phyloP scores from a whole-genome alignment of 2,797 vertebrate genomes.

The Naso thynnoides region DNA sequence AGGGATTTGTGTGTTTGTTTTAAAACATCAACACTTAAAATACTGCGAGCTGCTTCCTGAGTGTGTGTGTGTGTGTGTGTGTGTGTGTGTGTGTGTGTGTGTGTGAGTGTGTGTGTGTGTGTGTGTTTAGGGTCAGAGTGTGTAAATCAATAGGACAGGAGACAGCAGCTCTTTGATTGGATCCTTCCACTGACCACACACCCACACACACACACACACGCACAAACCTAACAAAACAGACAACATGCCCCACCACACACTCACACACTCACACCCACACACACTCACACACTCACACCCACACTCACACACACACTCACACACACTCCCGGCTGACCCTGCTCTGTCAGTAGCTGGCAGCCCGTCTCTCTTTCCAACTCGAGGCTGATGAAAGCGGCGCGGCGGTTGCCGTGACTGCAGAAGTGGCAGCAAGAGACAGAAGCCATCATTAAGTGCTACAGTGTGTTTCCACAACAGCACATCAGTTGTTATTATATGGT shows the following conservation, averaged over 20 bases:
- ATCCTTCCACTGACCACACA: conserved; percentile 44
- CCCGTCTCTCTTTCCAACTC: not conserved
- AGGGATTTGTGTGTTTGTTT: too few relatives aligned
- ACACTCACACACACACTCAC: conserved; percentile 14
- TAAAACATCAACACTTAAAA: too few relatives aligned
- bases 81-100: not conserved
- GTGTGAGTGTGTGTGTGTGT: not conserved
- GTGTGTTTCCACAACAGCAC: conserved; percentile 67
- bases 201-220: conserved; percentile 27
- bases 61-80: conserved; percentile 8
- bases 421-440: conserved; percentile 7
- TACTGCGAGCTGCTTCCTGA: too few relatives aligned
- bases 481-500: conserved; percentile 37
- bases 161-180: conserved; percentile 36
- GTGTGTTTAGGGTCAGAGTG: not conserved
- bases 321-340: conserved; percentile 29
- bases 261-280: not conserved
- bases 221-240: not conserved
- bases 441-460: conserved; percentile 32
- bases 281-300: conserved; percentile 19
- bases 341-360: conserved; percentile 54
- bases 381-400: conserved; percentile 45
- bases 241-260: not conserved
- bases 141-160: conserved; percentile 36
- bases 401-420: conserved; percentile 33